Base-by-base conservation (phyloP, 2,797 vertebrate genomes). In the Setipinna tenuifilis region DNA sequence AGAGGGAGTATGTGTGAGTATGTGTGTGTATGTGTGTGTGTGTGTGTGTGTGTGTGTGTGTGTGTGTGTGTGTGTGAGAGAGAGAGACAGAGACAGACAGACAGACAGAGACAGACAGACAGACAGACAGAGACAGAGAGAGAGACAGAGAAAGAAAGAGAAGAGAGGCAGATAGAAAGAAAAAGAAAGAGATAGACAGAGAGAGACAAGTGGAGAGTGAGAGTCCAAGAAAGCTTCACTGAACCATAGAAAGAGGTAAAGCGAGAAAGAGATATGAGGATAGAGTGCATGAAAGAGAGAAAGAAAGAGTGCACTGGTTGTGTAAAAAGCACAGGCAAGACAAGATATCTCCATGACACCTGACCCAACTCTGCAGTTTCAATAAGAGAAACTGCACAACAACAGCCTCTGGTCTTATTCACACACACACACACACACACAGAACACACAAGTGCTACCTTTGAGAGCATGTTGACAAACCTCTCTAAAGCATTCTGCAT, bases 351-450 rank as follows among this genome's bases (percentile, higher is more conserved):
- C 84, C 83, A 86, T 88, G 88, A 87, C 86, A 89, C 88, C 62
- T 23, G 31, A 86, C 87, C 87, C 87, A 87, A 88, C 86, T 87
- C 84, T 87, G 84, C 80, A 85, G 86, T 83, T 90, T 89, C 89
- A 87, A 87, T 90, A 90, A 88, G 81, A 89, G 86, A 88, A 89
- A 86, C 87, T 86, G 88, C 85, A 90, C 62, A 83, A 90, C 87
- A 86, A 85, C 86, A 88, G 87, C 89, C 86, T 89, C 85, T 87
- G 89, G 89, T 88, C 50, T 54, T 54, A 5, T 54, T 10, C 50
- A 54, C 65, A 54, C 85, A 80, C 82, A 84, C 86, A 71, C 78
- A 84, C 83, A 19, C 58, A 89, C 83, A 87, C 28, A 65, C 44
- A 35, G 75, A 28, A 59, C 88, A 28, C 65, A 71, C 68, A 75